Conservation (phyloP, 2,797 vertebrate species). For the Adelosebastes latens region DNA sequence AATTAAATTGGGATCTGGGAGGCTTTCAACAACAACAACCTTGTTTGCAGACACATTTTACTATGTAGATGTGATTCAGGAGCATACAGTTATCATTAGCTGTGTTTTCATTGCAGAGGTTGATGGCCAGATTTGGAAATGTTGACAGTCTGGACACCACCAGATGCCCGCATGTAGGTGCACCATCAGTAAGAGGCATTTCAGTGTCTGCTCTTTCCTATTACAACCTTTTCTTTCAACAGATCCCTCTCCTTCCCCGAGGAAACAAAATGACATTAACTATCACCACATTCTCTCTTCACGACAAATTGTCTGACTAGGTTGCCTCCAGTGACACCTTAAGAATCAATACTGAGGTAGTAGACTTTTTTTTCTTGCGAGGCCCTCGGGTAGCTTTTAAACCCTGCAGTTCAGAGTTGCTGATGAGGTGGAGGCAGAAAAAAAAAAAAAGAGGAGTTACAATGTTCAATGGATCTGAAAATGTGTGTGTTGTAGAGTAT, state of each 20-base stretch:
- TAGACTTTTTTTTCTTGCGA: neutral
- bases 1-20: neutral
- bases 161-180: neutral
- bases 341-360: conserved; percentile 21
- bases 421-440: conserved; percentile 2
- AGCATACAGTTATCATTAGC: neutral
- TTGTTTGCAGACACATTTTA: neutral
- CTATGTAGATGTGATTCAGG: neutral
- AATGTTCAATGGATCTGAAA: conserved; percentile 4
- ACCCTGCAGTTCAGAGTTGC: neutral
- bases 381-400: conserved; percentile 3
- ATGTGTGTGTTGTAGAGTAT: conserved; percentile 2
- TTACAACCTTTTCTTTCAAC: neutral
- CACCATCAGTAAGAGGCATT: neutral
- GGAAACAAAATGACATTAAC: conserved; percentile 7
- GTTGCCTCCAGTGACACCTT: neutral
- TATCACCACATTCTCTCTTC: neutral
- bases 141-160: neutral
- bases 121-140: neutral
- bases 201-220: neutral
- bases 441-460: neutral
- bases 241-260: neutral
- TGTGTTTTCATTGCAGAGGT: neutral
- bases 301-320: neutral
- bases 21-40: neutral